phyloP scores from a whole-genome alignment of 2,797 vertebrate species.

The Ctenochaetus hawaiiensis region DNA sequence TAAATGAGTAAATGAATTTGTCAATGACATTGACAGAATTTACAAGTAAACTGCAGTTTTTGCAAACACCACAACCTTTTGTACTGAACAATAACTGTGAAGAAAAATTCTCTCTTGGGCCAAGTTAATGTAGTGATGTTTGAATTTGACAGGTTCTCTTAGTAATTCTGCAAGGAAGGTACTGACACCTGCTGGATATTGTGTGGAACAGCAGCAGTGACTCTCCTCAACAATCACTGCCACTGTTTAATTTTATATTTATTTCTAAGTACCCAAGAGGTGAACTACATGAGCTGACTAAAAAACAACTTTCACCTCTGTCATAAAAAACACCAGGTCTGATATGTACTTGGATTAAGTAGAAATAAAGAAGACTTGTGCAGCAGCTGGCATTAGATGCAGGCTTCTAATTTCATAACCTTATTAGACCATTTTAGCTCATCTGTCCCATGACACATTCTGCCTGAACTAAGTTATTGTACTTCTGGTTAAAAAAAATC shows the following conservation, averaged over 20 bases:
- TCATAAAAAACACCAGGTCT: not conserved
- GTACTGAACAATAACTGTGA: not conserved
- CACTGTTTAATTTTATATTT: not conserved
- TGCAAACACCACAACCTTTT: not conserved
- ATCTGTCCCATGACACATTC: constrained; percentile 33
- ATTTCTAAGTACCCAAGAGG: not conserved
- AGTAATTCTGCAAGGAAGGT: not conserved
- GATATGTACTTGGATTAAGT: not conserved
- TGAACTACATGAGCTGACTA: constrained; percentile 2
- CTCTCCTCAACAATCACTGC: not conserved
- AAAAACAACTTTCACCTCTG: not conserved
- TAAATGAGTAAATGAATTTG: too few species aligned
- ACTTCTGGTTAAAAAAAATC: constrained; percentile 41
- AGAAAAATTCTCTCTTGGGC: too few species aligned
- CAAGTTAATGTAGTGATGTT: not conserved
- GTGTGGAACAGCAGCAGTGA: constrained; percentile 40
- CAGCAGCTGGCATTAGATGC: not conserved
- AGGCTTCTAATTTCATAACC: constrained; percentile 29
- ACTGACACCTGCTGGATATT: constrained; percentile 73
- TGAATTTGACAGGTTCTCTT: not conserved
- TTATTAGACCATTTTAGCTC: constrained; percentile 38
- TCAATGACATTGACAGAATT: too few species aligned
- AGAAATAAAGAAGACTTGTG: not conserved
- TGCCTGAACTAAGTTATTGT: constrained; percentile 43
- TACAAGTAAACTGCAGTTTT: not conserved